Evolutionary conservation across 2,888 invertebrate species (phyloP).

Genomic region (Dryocosmus kuriphilus): DNA sequence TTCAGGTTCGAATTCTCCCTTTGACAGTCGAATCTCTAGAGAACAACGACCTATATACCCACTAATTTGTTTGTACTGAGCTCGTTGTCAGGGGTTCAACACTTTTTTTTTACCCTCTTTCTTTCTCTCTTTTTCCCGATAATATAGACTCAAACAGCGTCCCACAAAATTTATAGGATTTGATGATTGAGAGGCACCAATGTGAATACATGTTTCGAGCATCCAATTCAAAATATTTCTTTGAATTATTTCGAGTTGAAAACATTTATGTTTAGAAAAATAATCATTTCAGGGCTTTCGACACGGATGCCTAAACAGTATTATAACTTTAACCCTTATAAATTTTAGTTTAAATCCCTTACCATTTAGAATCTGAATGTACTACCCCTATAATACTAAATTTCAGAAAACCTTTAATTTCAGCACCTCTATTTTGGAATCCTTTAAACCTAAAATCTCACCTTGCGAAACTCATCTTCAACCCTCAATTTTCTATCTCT

Average conservation of each 20-base stretch:
- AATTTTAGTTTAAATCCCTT: too few relatives aligned
- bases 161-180: not conserved
- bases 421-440: not conserved
- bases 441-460: conserved; percentile 16
- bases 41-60: conserved; percentile 34
- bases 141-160: conserved; percentile 21
- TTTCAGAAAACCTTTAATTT: not conserved
- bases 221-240: too few relatives aligned
- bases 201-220: not conserved
- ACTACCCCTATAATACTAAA: too few relatives aligned
- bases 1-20: not conserved
- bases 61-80: conserved; percentile 35
- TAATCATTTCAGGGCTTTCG: too few relatives aligned
- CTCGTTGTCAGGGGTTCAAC: conserved; percentile 24
- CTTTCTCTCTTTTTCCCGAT: not conserved
- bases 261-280: too few relatives aligned
- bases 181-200: conserved; percentile 23
- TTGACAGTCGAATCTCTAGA: conserved; percentile 23
- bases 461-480: conserved; percentile 13
- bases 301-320: too few relatives aligned
- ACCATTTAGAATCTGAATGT: too few relatives aligned
- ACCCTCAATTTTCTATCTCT: conserved; percentile 32
- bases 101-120: conserved; percentile 10
- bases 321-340: too few relatives aligned
- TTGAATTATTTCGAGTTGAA: too few relatives aligned